Evolutionary conservation across 2,888 invertebrate genomes (phyloP), one percentile per base, ranked within the genome.

Genomic region (Drosophila longiperda): DNA sequence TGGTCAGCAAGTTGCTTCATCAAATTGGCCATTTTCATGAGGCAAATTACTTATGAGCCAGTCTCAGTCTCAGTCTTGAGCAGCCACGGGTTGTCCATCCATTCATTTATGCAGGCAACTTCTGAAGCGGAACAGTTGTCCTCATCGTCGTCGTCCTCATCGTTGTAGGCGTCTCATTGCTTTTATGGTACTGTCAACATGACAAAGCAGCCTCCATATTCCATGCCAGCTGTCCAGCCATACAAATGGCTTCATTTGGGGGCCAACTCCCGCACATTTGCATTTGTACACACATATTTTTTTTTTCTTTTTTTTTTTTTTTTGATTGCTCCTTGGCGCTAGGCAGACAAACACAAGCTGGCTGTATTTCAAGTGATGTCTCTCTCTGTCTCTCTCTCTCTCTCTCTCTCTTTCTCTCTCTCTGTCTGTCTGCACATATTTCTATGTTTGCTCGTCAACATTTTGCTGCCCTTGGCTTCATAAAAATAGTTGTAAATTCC

Each of bases 401-500:
- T 26, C 38, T 7, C 23, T 7, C 9, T 8, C 34, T 8, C 32
- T 42, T 33, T 20, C 11, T 53, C 17, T 26, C 17, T 53, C 9
- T 34, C 11, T 38, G 52, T 49, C 70, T 70, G 57, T 58, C 36
- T 52, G 60, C 63, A 63, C 60, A 77, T 66, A 61, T 77, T 57
- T 64, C 58, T 73, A 68, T 73, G 73, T 73, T 77, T 64, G 65
- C 68, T 77, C 73, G 72, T 77, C 66, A 80, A 73, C 78, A 80
- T 80, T 70, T 66, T 32, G 50, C 66, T 78, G 78, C 66, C 81
- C 70, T 87, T 89, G 85, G 82, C 85, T 87, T 84, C 85, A 87
- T 89, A 89, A 85, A 85, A 85, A 85, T 89, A 87, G 85, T 89
- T 85, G 85, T 85, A 87, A 89, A 80, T 82, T 85, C 66, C 82